Evolutionary conservation across 2,797 vertebrate genomes (phyloP).

Genomic region (Helarctos malayanus): DNA sequence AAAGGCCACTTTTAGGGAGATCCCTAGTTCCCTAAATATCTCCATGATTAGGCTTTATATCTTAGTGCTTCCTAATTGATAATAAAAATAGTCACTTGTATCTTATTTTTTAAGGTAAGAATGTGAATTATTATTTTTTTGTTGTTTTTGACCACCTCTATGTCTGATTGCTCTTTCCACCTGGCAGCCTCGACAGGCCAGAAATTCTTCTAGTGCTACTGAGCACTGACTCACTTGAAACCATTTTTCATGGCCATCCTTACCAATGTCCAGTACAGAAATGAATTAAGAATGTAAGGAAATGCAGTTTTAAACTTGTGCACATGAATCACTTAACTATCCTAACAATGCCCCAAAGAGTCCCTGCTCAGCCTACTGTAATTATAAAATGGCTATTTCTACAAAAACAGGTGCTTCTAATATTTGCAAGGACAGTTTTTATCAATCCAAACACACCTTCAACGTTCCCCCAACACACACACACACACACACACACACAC

Average conservation of each 20-base stretch:
- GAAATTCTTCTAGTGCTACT: neutral
- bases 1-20: constrained; percentile 68
- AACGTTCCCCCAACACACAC: neutral
- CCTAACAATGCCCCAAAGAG: neutral
- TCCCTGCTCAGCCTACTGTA: neutral
- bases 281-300: neutral
- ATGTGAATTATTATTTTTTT: constrained; percentile 52
- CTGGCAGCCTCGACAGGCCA: neutral
- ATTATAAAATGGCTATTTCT: neutral
- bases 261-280: neutral
- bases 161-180: neutral
- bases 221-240: neutral
- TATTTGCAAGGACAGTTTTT: constrained; percentile 47
- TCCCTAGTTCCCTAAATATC: constrained; percentile 51
- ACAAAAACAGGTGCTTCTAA: constrained; percentile 5
- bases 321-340: neutral
- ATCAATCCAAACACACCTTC: neutral
- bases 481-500: neutral
- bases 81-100: constrained; percentile 64
- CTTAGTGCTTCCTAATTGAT: constrained; percentile 77
- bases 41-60: constrained; percentile 22
- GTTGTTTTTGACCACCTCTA: constrained; percentile 43
- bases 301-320: neutral
- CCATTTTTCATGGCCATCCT: neutral
- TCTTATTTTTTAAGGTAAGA: constrained; percentile 71